These are phyloP conservation scores for Rhinopomastus cyanomelas DNA, from an alignment of 2,113 vertebrate species.

Conservation along the genomic window DNA sequence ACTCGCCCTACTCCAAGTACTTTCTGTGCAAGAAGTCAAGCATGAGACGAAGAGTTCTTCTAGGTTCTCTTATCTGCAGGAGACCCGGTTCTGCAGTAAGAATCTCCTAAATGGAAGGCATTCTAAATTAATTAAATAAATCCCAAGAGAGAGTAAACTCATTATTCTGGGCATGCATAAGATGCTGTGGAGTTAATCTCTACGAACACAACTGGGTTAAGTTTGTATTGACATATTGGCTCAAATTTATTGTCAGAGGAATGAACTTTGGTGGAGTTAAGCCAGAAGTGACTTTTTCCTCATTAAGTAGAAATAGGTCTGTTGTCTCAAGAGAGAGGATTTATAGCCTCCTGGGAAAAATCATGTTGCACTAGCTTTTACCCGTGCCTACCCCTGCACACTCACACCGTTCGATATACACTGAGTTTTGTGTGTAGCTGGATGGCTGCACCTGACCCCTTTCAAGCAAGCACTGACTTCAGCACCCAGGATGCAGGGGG, in stretches of 20 bases:
- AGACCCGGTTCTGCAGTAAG: conserved; percentile 11
- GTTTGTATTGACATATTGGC: conserved; percentile 48
- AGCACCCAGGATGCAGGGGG: neutral
- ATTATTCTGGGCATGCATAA: conserved; percentile 57
- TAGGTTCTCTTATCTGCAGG: conserved; percentile 21
- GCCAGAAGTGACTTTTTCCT: conserved; percentile 25
- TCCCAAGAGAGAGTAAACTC: conserved; percentile 49
- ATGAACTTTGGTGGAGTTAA: conserved; percentile 22
- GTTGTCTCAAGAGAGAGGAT: neutral
- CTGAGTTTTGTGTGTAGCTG: neutral
- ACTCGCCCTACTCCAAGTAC: neutral
- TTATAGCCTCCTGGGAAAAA: conserved; percentile 19
- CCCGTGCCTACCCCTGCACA: neutral
- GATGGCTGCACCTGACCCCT: neutral
- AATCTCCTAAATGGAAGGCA: conserved; percentile 46
- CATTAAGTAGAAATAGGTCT: neutral
- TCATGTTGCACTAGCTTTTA: neutral
- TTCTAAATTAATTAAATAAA: conserved; percentile 59
- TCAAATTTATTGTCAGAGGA: conserved; percentile 50
- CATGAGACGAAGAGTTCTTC: neutral
- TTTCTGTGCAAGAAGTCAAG: neutral
- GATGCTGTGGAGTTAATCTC: conserved; percentile 47
- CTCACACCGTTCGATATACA: neutral
- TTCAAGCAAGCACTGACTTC: neutral
- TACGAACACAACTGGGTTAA: conserved; percentile 43